Conservation (phyloP, 2,113 vertebrate genomes). For the Gnathonemus longibarbis region DNA sequence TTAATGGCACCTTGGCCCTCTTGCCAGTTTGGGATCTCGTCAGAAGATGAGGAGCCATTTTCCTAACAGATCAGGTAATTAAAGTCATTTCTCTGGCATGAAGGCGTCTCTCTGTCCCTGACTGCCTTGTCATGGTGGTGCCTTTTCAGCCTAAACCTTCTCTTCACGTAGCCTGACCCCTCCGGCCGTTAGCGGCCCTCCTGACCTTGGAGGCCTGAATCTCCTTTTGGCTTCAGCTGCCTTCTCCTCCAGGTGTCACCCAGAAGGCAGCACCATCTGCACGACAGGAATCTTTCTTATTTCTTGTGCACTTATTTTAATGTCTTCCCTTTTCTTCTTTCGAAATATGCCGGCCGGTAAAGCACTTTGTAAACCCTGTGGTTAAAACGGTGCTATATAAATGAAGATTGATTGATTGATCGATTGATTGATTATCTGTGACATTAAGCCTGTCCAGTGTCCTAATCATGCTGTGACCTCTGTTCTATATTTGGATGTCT, state of each 20-base stretch:
- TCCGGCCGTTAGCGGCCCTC: rapidly evolving
- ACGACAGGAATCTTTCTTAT: neutral
- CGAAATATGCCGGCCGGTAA: neutral
- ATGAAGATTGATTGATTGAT: neutral
- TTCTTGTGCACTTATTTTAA: neutral
- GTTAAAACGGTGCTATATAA: neutral
- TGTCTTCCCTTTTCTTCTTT: neutral
- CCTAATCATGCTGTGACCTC: neutral
- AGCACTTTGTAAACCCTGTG: neutral
- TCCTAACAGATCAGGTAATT: neutral
- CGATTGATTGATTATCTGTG: neutral
- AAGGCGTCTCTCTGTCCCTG: neutral
- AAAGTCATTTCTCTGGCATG: neutral
- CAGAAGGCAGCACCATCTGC: neutral
- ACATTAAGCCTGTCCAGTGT: neutral
- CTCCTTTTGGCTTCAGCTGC: neutral
- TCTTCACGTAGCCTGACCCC: neutral
- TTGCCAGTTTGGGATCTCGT: neutral
- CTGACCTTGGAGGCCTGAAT: neutral
- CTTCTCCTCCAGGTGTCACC: neutral
- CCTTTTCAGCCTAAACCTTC: neutral
- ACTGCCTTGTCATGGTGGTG: neutral
- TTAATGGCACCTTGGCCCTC: neutral
- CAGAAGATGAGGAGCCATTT: neutral
- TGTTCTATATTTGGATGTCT: neutral